Evolutionary conservation across 2,888 invertebrate species (phyloP), one percentile per base, ranked within the genome.

Genomic region (Drosophila affinis): DNA sequence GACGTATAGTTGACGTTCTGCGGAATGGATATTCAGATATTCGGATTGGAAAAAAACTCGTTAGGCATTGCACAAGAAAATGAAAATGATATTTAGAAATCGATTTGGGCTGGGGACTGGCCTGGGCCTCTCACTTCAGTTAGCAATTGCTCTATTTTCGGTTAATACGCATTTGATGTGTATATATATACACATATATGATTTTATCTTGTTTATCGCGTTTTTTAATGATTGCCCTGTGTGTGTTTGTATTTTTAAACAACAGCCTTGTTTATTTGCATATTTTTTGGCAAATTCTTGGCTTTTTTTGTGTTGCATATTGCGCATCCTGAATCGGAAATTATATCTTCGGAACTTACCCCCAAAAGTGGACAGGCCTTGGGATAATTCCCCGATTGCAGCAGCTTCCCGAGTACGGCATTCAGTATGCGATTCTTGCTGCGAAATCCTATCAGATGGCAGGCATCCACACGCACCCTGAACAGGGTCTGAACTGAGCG

Each of bases 1-100:
- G 70, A 58, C 18, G 63, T 75, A 39, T 75, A 75, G 59, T 64
- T 75, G 24, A 83, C 79, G 71, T 81, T 58, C 79, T 83, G 84
- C 57, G 62, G 48, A 63, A 7, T 46, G 18, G 44, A 24, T 21
- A 3, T 21, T 21, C 21, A 3, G 3, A 21, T 21, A 21, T 56
- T 9, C 1, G 32, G 32, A 14, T 24, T 5, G 24, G 24, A 5
- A 5, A 24, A 27, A 39, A 49, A 51, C 39, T 39, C 45, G 51
- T 39, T 55, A 48, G 46, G 1, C 39, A 39, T 39, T 39, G 39
- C 39, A n/a, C 39, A 39, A 39, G 39, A 39, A 14, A 39, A 7
- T 39, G 14, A n/a, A n/a, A n/a, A 54, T 62, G 29, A 62, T 62
- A 54, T 34, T 9, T 24, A 18, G 10, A 44, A 14, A 34, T 44